Evolutionary conservation across 2,888 invertebrate genomes (phyloP).

Genomic region (Lepeophtheirus nordmannii): DNA sequence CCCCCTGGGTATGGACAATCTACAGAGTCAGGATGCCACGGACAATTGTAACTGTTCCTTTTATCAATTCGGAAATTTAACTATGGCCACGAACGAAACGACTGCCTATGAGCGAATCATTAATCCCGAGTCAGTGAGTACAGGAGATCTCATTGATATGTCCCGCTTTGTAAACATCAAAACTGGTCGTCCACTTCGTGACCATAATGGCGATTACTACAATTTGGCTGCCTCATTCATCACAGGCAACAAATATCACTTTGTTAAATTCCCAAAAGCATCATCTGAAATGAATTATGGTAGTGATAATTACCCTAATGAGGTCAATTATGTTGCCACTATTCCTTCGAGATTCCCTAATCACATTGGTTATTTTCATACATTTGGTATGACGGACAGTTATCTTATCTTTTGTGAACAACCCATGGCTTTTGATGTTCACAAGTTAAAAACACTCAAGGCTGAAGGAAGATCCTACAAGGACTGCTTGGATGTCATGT

Average conservation of each 20-base stretch:
- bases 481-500: slow-evolving; percentile 36
- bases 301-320: not conserved
- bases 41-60: slow-evolving; percentile 37
- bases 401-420: slow-evolving; percentile 41
- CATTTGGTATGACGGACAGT: slow-evolving; percentile 41
- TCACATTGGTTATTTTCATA: slow-evolving; percentile 38
- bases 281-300: not conserved
- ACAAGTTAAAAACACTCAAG: slow-evolving; percentile 34
- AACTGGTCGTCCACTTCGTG: slow-evolving; percentile 32
- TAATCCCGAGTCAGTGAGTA: slow-evolving; percentile 35
- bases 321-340: slow-evolving; percentile 29
- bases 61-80: slow-evolving; percentile 32
- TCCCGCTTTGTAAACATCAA: slow-evolving; percentile 25
- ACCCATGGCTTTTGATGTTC: slow-evolving; percentile 36
- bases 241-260: slow-evolving; percentile 33
- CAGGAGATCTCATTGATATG: slow-evolving; percentile 32
- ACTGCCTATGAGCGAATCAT: slow-evolving; percentile 32
- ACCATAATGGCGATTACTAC: slow-evolving; percentile 35
- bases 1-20: not conserved
- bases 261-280: slow-evolving; percentile 30
- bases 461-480: slow-evolving; percentile 33
- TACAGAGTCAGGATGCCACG: slow-evolving; percentile 27
- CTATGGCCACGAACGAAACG: slow-evolving; percentile 36
- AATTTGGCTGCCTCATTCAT: slow-evolving; percentile 36
- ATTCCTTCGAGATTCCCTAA: slow-evolving; percentile 34